Base-by-base conservation (phyloP, 2,797 vertebrate genomes). In the Pachyuromys duprasi region DNA sequence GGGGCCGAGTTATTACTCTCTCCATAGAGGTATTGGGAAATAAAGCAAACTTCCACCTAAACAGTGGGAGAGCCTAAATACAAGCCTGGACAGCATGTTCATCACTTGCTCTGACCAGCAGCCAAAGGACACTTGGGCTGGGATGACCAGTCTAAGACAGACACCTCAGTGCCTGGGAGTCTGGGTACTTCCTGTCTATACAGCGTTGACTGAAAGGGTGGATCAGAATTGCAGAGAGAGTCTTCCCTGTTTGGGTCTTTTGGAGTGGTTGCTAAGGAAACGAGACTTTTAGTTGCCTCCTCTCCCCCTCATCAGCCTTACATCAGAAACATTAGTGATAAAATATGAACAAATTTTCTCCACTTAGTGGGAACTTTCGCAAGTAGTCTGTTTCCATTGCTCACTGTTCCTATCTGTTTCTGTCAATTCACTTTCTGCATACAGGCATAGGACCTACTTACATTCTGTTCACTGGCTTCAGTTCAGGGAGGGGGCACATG, bases 11-110 rank as follows among this genome's bases (percentile, higher is more conserved):
- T 80, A 87, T 55, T 33, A 26, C 86, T 90, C 81, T 83, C 74
- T 60, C 26, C 70, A 93, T 26, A 86, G 86, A 62, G 65, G 67
- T 81, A 31, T 94, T 89, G 94, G 80, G 92, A 96, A 94, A 79
- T 49, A 86, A 15, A 75, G 69, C 0, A 4, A 75, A 49, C 65
- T 36, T 17, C 75, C n/a, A 63, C 83, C 93, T 87, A 95, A 96
- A 95, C 96, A 95, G 69, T 78, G 62, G 49, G 70, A 72, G 53
- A 67, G 49, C 26, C 57, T 69, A 26, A 70, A 91, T 33, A 26
- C 31, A 62, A 79, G 12, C 83, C 2, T 62, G 96, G 79, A 90
- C 31, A 0, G 63, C 8, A 31, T 36, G 91, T 80, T 65, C 57
- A 33, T 81, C 39, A 57, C 55, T 57, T 57, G 65, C 1, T 8